Conservation (phyloP, 1,140 invertebrate species). For the Stegodyphus dumicola region DNA sequence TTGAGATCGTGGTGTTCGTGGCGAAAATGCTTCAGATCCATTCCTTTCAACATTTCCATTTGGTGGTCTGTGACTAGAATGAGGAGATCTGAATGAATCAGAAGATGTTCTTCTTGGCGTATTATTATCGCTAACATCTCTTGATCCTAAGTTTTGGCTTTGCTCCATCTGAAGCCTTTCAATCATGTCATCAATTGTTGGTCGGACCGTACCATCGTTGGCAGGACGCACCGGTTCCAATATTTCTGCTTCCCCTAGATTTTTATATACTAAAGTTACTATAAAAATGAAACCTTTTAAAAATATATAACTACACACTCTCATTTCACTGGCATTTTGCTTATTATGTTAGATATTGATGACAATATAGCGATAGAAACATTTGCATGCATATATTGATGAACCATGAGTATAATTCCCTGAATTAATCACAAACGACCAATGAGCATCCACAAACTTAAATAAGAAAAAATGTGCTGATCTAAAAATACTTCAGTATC, state of each 20-base stretch:
- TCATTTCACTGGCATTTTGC: too few relatives aligned
- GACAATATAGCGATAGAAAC: too few relatives aligned
- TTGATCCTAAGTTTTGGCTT: constrained; percentile 8
- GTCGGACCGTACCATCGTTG: constrained; percentile 69
- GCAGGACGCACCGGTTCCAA: constrained; percentile 66
- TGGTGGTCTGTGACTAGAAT: constrained; percentile 18
- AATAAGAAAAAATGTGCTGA: too few relatives aligned
- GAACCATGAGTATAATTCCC: too few relatives aligned
- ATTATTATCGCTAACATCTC: neutral
- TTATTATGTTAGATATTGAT: too few relatives aligned
- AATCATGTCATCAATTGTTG: constrained; percentile 81
- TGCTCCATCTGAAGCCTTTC: constrained; percentile 73
- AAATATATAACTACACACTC: too few relatives aligned
- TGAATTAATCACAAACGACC: too few relatives aligned
- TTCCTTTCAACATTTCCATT: constrained; percentile 21
- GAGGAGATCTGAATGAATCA: constrained; percentile 18
- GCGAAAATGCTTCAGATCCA: constrained; percentile 47
- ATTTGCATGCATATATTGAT: too few relatives aligned
- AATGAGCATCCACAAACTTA: too few relatives aligned
- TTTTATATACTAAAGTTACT: too few relatives aligned
- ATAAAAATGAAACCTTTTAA: too few relatives aligned
- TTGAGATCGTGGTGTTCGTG: constrained; percentile 49
- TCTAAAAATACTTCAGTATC: too few relatives aligned
- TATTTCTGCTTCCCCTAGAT: constrained; percentile 68
- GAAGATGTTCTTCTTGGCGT: neutral